Conservation (phyloP, 2,888 invertebrate genomes). For the Sminthurinus aureus region DNA sequence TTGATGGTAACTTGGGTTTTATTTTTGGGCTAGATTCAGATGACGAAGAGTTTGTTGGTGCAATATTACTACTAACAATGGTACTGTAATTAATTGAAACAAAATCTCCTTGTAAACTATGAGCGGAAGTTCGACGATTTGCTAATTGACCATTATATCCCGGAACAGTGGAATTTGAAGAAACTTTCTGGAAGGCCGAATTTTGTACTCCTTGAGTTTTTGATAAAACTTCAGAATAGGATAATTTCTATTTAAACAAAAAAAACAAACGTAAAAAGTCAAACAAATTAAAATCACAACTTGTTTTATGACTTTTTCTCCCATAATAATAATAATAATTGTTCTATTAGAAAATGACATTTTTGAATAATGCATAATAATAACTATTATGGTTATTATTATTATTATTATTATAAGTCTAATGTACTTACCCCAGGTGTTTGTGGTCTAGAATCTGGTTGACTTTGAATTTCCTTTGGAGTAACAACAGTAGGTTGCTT, state of each 20-base stretch:
- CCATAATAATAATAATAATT: neutral
- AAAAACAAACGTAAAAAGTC: neutral
- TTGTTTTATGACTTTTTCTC: too few species aligned
- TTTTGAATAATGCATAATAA: too few species aligned
- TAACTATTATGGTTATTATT: too few species aligned
- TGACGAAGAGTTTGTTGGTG: conserved; percentile 50
- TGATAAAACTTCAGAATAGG: conserved; percentile 56
- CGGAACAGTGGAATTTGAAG: conserved; percentile 32
- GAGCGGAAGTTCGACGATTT: conserved; percentile 45
- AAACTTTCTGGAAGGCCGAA: conserved; percentile 16
- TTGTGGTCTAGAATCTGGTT: conserved; percentile 52
- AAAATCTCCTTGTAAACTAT: conserved; percentile 26
- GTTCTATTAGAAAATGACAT: neutral
- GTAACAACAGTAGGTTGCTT: conserved; percentile 43
- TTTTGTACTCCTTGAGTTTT: conserved; percentile 40
- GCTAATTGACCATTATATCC: conserved; percentile 5
- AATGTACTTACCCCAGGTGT: conserved; percentile 55
- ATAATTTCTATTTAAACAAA: conserved; percentile 53
- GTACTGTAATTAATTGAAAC: neutral
- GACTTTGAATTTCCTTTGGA: conserved; percentile 43
- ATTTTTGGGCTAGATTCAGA: conserved; percentile 55
- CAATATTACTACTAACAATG: too few species aligned
- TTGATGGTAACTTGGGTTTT: conserved; percentile 44
- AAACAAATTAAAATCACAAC: too few species aligned
- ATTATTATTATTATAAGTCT: too few species aligned